Evolutionary conservation across 2,113 vertebrate genomes (phyloP).

Genomic region (Pitta sordida): DNA sequence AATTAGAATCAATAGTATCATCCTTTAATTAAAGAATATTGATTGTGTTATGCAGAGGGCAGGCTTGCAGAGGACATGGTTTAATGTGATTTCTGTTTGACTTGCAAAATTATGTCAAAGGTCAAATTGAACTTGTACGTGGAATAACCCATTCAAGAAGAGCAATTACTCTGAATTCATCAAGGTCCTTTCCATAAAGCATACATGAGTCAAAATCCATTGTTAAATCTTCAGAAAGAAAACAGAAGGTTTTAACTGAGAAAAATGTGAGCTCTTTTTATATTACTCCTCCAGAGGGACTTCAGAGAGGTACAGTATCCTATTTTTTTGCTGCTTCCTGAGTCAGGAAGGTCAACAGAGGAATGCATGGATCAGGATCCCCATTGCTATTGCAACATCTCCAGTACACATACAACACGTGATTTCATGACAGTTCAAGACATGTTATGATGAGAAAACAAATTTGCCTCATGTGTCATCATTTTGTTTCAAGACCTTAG

Average conservation of each 20-base stretch:
- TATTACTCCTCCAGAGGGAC: not conserved
- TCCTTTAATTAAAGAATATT: constrained; percentile 77
- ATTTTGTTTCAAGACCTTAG: not conserved
- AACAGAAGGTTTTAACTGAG: not conserved
- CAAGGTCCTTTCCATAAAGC: not conserved
- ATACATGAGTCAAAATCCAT: not conserved
- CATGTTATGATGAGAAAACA: not conserved
- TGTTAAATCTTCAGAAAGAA: not conserved
- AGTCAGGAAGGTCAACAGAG: not conserved
- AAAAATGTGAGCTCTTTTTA: not conserved
- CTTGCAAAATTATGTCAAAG: constrained; percentile 53
- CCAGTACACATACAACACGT: not conserved
- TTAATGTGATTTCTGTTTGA: constrained; percentile 57
- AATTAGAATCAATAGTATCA: constrained; percentile 77
- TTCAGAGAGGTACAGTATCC: not conserved
- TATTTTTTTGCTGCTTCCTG: not conserved
- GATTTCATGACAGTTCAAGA: not conserved
- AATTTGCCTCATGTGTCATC: not conserved
- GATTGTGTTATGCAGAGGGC: constrained; percentile 58
- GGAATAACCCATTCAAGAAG: not conserved
- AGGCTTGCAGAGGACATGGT: constrained; percentile 52
- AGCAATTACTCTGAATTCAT: not conserved
- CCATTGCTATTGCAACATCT: not conserved
- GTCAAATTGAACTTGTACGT: not conserved
- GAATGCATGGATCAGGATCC: not conserved